Base-by-base conservation (phyloP, 2,888 invertebrate genomes). In the Drosophila nr. fundita region DNA sequence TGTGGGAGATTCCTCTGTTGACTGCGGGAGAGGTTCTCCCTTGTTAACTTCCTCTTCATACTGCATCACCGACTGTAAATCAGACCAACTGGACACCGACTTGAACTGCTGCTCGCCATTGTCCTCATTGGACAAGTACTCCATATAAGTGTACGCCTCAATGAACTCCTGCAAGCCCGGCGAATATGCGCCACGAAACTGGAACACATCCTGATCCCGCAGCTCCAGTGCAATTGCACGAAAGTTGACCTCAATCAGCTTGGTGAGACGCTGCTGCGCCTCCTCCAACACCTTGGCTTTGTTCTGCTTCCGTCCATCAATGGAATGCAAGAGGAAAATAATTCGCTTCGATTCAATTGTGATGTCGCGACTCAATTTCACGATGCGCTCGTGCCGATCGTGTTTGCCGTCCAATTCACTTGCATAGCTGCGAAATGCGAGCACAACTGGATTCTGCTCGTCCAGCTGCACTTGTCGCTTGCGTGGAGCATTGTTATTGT, bases 261-360 rank as follows among this genome's bases (percentile, higher is more conserved):
- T 95, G 48, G 94, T 93, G 0, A 98, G 91, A 42, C 97, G 95
- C 27, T 94, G 93, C 74, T 95, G 94, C 0, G 97, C 97, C 87
- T 96, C 95, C 3, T 92, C 87, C 13, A 96, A 90, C 13, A 96
- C 93, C 5, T 92, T 88, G 0, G 94, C 93, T 59, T 93, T 93
- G 79, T 95, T 95, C 30, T 94, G 94, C 63, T 95, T 95, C 34
- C 94, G 94, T 66, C 73, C 86, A 82, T 95, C 95, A 59, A 96
- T 94, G 38, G 96, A 96, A 92, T 98, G 98, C 27, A 98, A 93
- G 15, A 97, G 93, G 92, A 98, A 98, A 80, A 98, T 98, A 7
- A 97, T 96, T 70, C 98, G 94, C 91, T 98, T 98, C 92, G 98
- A 97, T 90, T 98, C 97, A 79, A 98, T 97, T 0, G 97, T 98